Evolutionary conservation across 2,888 invertebrate species (phyloP).

Genomic region (Cheilosia impressa): DNA sequence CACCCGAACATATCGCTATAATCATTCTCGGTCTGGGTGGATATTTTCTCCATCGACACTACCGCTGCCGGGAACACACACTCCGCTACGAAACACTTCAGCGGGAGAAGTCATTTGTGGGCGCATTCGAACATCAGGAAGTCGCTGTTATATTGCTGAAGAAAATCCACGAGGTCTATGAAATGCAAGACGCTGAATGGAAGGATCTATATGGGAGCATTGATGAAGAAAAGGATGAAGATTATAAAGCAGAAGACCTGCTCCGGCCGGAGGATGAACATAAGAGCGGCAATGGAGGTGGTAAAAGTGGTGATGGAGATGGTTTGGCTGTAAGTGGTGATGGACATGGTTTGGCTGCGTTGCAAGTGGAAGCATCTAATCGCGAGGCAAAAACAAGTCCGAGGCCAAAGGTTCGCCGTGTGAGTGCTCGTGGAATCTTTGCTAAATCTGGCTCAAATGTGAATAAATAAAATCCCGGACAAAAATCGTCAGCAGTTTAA

Average conservation of each 20-base stretch:
- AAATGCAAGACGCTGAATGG: constrained; percentile 28
- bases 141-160: constrained; percentile 22
- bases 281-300: background rate
- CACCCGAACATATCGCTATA: background rate
- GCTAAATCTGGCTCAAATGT: constrained; percentile 10
- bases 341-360: background rate
- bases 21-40: constrained; percentile 5
- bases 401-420: background rate
- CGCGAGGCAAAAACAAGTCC: background rate
- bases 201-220: background rate
- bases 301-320: background rate
- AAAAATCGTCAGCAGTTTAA: no score
- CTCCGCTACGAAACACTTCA: constrained; percentile 8
- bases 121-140: constrained; percentile 32
- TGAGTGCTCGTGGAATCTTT: constrained; percentile 4
- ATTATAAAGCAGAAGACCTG: background rate
- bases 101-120: constrained; percentile 13
- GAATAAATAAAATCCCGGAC: background rate
- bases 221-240: background rate
- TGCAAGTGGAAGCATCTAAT: background rate
- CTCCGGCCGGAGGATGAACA: background rate
- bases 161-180: constrained; percentile 13
- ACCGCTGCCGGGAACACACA: constrained; percentile 14
- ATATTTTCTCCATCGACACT: constrained; percentile 2
- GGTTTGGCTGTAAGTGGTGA: background rate